Base-by-base conservation (phyloP, 2,797 vertebrate genomes). In the Periparus ater region DNA sequence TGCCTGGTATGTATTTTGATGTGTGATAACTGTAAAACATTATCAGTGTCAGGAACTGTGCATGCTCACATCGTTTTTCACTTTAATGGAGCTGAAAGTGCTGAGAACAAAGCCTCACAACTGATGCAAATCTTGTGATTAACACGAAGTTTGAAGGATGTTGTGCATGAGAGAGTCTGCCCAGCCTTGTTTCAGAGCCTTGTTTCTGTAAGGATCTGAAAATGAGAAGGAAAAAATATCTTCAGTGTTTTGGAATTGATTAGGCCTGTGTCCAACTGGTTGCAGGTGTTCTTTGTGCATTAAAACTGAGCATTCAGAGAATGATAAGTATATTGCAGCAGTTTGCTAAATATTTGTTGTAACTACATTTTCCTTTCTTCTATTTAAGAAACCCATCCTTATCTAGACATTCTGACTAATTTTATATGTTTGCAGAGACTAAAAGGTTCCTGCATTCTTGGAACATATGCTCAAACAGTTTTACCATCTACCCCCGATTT, bases 21-120 rank as follows among this genome's bases (percentile, higher is more conserved):
- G 87, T 91, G 86, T 92, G 95, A 93, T 97, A 97, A 97, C 91
- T 89, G 84, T 90, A 97, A 96, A 96, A 92, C 93, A 91, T 95
- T 94, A 91, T 83, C 83, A 61, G 60, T 96, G 96, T 97, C 95
- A 97, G 90, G 90, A 95, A 93, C 94, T 90, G 87, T 93, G 89
- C 68, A 57, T 95, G 74, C 67, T 94, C 57, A 57, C 47, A 17
- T 85, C 44, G 42, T 95, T 97, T 97, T 91, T 93, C 67, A 95
- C 89, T 96, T 96, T 96, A 97, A 96, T 91, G 70, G 72, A 96
- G 72, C 88, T 90, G 79, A 93, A 97, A 97, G 20, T 78, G 68
- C 80, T 91, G 72, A 65, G 85, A 97, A 94, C 58, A 89, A 93
- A 95, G 79, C 51, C 45, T 87, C 62, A 42, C 16, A 81, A 67